Evolutionary conservation across 2,113 vertebrate genomes (phyloP).

Genomic region (Mandrillus leucophaeus): DNA sequence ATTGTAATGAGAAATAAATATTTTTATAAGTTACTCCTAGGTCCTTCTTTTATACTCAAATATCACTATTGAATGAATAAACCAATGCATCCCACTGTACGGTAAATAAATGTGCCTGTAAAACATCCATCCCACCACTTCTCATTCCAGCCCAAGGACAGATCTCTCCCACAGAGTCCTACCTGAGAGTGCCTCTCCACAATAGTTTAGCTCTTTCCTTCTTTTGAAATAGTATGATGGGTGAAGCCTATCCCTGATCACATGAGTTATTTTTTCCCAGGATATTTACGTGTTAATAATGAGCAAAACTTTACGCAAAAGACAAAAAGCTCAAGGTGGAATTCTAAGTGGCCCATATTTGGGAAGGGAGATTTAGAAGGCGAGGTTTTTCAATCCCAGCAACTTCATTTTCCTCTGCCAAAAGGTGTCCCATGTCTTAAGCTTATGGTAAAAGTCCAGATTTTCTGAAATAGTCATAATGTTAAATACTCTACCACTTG

Average conservation of each 20-base stretch:
- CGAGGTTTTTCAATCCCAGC: background rate
- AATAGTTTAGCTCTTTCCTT: background rate
- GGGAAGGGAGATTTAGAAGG: background rate
- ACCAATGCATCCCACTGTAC: background rate
- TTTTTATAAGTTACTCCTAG: background rate
- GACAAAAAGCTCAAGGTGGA: background rate
- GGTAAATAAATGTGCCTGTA: background rate
- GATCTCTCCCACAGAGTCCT: background rate
- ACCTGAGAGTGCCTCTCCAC: background rate
- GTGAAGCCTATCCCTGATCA: background rate
- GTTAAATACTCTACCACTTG: background rate
- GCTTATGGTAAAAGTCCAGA: background rate
- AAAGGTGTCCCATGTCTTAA: background rate
- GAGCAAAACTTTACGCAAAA: background rate
- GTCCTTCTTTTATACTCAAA: background rate
- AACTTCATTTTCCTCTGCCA: conserved; percentile 3
- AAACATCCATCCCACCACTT: background rate
- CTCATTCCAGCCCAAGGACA: background rate
- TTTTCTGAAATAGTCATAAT: background rate
- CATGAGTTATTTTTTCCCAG: background rate
- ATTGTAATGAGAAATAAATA: background rate
- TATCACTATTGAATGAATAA: background rate
- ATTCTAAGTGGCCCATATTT: background rate
- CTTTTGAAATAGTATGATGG: background rate
- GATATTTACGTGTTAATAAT: background rate